A percentile compares a stretch with the other conserved stretches of the same genome.
These are phyloP conservation scores for Mola mola DNA, from an alignment of 2,113 vertebrate species.

Conservation along the genomic window DNA sequence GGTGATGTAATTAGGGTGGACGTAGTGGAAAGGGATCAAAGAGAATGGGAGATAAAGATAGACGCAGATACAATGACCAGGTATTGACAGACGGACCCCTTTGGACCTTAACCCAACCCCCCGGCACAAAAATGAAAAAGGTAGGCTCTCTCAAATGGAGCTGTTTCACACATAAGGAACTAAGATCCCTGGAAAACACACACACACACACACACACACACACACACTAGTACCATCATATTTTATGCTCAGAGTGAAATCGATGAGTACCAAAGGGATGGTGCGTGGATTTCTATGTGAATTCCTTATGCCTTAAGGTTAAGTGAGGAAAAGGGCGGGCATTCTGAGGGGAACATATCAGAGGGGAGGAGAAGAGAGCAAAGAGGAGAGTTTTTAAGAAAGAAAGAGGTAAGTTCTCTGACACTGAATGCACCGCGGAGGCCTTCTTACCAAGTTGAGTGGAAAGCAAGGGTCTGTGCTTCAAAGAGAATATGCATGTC, in stretches of 20 bases:
- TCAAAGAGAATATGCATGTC: slow-evolving; percentile 77
- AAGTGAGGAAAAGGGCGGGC: slow-evolving; percentile 60
- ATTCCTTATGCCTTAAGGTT: slow-evolving; percentile 73
- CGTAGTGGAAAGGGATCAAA: slow-evolving; percentile 74
- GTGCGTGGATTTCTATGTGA: slow-evolving; percentile 59
- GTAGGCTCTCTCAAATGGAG: slow-evolving; percentile 62
- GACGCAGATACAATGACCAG: slow-evolving; percentile 74
- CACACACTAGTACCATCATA: slow-evolving; percentile 39
- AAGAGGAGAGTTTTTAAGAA: slow-evolving; percentile 31
- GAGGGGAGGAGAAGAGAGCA: slow-evolving; percentile 50
- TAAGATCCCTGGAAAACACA: slow-evolving; percentile 31
- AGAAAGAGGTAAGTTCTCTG: slow-evolving; percentile 56
- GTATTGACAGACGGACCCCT: slow-evolving; percentile 73
- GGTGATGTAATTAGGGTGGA: slow-evolving; percentile 73
- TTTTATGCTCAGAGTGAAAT: slow-evolving; percentile 65
- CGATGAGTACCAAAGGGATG: slow-evolving; percentile 70
- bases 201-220: slow-evolving; percentile 35
- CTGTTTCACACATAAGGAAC: slow-evolving; percentile 58
- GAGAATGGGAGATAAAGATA: slow-evolving; percentile 78
- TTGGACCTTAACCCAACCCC: slow-evolving; percentile 59
- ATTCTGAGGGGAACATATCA: slow-evolving; percentile 29
- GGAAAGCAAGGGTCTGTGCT: slow-evolving; percentile 52
- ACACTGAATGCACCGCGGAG: slow-evolving; percentile 51
- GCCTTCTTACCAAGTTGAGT: slow-evolving; percentile 47
- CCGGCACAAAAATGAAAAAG: slow-evolving; percentile 66